Evolutionary conservation across 2,113 vertebrate species (phyloP).

Genomic region (Ictalurus punctatus): DNA sequence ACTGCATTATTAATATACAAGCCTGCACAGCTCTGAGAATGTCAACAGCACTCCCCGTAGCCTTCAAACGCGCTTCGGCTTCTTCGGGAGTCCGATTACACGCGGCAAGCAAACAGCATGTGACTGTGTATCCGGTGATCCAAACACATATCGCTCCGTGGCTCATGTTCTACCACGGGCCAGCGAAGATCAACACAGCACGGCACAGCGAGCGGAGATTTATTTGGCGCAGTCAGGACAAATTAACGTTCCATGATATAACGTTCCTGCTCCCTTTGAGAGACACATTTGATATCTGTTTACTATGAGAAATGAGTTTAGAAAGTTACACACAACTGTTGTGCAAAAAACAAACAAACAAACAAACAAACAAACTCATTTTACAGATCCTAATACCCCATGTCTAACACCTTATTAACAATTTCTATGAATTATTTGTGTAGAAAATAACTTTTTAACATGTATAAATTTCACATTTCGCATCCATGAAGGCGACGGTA

Average conservation of each 20-base stretch:
- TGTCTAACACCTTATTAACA: neutral
- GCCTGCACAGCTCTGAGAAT: slow-evolving; percentile 15
- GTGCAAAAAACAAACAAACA: neutral
- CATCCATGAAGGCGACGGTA: too few relatives aligned
- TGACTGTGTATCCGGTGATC: slow-evolving; percentile 70
- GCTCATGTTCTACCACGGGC: slow-evolving; percentile 54
- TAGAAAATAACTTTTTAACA: neutral
- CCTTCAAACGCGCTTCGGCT: slow-evolving; percentile 32
- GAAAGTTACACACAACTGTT: neutral
- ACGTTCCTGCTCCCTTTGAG: neutral
- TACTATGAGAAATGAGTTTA: neutral
- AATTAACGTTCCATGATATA: neutral
- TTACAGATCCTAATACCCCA: neutral
- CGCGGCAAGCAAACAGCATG: slow-evolving; percentile 67
- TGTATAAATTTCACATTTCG: neutral
- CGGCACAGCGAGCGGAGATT: neutral
- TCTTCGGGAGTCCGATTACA: slow-evolving; percentile 63
- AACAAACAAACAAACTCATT: neutral
- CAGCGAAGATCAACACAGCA: slow-evolving; percentile 31
- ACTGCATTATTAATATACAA: slow-evolving; percentile 19
- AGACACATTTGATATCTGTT: neutral
- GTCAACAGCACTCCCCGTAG: slow-evolving; percentile 13
- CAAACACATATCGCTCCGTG: slow-evolving; percentile 57
- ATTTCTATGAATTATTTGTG: neutral
- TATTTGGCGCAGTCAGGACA: neutral